Percentiles rank a stretch among this genome's conserved stretches.
These are phyloP conservation scores for Phenganax stokvisi DNA, from an alignment of 92 coral and sea anemone genomes.

Conservation along the genomic window DNA sequence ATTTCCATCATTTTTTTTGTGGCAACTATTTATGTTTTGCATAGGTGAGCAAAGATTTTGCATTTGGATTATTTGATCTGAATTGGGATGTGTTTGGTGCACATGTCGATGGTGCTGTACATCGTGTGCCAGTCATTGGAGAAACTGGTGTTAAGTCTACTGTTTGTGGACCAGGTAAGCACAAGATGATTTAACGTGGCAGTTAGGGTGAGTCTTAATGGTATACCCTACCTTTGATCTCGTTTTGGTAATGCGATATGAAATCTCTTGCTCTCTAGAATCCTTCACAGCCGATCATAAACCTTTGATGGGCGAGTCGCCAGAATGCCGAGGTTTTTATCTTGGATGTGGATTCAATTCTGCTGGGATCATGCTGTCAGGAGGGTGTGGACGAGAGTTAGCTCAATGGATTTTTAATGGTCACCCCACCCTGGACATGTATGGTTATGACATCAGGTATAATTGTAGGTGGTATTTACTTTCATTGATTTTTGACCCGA, in stretches of 20 bases:
- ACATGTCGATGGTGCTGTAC: conserved; percentile 88
- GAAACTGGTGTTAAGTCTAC: conserved; percentile 96
- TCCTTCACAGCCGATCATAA: conserved; percentile 97
- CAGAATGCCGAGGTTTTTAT: conserved; percentile 87
- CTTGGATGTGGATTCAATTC: conserved; percentile 98
- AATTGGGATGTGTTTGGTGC: conserved; percentile 98
- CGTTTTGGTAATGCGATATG: not conserved
- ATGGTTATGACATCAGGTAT: conserved; percentile 95
- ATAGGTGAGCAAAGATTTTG: conserved; percentile 91
- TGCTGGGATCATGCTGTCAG: conserved; percentile 92
- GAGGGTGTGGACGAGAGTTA: conserved; percentile 97
- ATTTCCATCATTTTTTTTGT: too few relatives aligned
- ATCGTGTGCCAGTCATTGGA: conserved; percentile 81
- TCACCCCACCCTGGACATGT: conserved; percentile 90
- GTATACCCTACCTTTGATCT: not conserved
- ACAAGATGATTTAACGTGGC: not conserved
- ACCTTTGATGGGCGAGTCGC: conserved; percentile 91
- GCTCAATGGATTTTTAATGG: conserved; percentile 88
- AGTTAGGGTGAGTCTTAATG: too few relatives aligned
- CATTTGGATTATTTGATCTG: conserved; percentile 87
- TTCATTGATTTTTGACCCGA: too few relatives aligned
- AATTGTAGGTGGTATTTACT: not conserved
- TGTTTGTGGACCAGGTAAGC: conserved; percentile 79
- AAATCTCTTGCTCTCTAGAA: conserved; percentile 29
- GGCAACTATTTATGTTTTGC: not conserved